A percentile compares a stretch with the other conserved stretches of the same genome.
phyloP scores from a whole-genome alignment of 2,888 invertebrate genomes.

The Stenichneumon culpator region DNA sequence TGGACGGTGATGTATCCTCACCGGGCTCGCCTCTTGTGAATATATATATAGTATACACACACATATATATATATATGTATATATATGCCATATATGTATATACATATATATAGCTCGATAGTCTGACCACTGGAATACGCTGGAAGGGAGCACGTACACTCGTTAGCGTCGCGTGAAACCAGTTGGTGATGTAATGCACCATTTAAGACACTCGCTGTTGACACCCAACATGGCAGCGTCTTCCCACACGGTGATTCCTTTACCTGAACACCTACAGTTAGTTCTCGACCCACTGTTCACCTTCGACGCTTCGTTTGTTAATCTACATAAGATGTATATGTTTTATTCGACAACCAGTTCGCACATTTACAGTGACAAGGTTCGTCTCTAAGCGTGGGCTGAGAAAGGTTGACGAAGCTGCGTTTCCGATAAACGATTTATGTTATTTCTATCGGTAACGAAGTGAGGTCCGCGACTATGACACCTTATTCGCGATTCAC shows the following conservation, averaged over 20 bases:
- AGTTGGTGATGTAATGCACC: conserved; percentile 83
- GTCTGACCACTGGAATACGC: conserved; percentile 53
- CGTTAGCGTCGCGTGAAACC: conserved; percentile 75
- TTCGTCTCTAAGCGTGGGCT: conserved; percentile 65
- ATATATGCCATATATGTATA: conserved; percentile 13
- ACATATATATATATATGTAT: conserved; percentile 13
- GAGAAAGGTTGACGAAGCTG: conserved; percentile 31
- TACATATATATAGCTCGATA: conserved; percentile 16
- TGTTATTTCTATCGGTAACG: conserved; percentile 28
- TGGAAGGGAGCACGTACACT: conserved; percentile 50
- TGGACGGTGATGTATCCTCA: conserved; percentile 32
- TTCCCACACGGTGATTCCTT: conserved; percentile 75
- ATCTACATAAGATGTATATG: conserved; percentile 77
- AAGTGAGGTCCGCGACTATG: conserved; percentile 11
- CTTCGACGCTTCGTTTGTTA: conserved; percentile 61
- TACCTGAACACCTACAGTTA: conserved; percentile 71
- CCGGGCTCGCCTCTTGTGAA: neutral
- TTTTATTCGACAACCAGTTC: conserved; percentile 72
- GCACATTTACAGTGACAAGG: conserved; percentile 74
- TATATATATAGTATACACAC: conserved; percentile 10
- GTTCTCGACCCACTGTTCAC: conserved; percentile 67
- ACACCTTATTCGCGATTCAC: conserved; percentile 28
- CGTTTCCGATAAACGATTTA: conserved; percentile 24
- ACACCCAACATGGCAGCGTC: conserved; percentile 78
- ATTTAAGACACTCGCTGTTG: conserved; percentile 79